Conservation (phyloP, 2,888 invertebrate species). For the Hirtodrosophila confusa region DNA sequence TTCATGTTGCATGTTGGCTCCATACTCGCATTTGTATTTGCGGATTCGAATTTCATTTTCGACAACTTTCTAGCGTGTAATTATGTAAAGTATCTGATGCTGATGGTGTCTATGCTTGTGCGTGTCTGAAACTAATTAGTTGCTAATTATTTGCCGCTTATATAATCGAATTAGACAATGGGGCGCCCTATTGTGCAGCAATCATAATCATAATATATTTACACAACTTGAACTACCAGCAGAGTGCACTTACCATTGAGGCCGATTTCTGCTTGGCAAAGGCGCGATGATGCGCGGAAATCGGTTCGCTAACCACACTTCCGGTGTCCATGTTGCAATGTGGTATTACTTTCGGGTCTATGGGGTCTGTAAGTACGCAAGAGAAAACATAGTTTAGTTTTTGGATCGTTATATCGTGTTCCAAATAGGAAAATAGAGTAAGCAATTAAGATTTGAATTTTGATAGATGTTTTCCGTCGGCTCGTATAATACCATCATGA, state of each 20-base stretch:
- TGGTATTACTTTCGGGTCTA: neutral
- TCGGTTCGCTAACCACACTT: conserved; percentile 83
- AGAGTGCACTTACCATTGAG: conserved; percentile 81
- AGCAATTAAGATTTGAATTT: no score
- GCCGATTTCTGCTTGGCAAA: conserved; percentile 84
- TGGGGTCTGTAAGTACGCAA: conserved; percentile 3
- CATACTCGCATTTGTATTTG: conserved; percentile 34
- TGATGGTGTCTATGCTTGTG: conserved; percentile 34
- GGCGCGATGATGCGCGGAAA: conserved; percentile 83
- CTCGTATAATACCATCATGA: no score
- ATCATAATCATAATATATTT: conserved; percentile 32
- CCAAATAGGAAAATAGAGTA: no score
- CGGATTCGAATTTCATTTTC: conserved; percentile 68
- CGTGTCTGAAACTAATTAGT: conserved; percentile 70
- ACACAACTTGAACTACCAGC: conserved; percentile 25
- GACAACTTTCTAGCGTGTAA: conserved; percentile 75
- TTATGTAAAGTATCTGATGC: conserved; percentile 66
- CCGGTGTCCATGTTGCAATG: conserved; percentile 79
- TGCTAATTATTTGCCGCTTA: conserved; percentile 55
- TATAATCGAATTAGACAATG: conserved; percentile 73
- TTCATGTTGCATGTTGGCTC: conserved; percentile 38
- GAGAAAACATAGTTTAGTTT: conserved; percentile 1
- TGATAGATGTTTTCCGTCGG: no score
- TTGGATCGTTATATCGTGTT: neutral
- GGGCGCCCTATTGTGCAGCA: conserved; percentile 27